Conservation (phyloP, 2,113 vertebrate genomes). For the Rhizomys pruinosus region DNA sequence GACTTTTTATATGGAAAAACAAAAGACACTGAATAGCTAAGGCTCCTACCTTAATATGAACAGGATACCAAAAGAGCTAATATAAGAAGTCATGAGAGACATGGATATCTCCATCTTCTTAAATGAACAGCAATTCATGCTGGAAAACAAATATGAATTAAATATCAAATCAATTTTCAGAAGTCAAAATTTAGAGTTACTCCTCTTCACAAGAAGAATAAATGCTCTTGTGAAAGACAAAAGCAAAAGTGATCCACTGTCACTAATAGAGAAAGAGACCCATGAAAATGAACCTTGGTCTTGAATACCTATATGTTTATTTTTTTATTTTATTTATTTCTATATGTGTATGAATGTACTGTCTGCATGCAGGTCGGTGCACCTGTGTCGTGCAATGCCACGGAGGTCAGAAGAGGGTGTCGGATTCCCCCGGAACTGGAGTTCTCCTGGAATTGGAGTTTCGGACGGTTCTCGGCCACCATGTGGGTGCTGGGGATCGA, state of each 20-base stretch:
- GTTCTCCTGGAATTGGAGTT: too few relatives aligned
- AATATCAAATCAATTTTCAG: not conserved
- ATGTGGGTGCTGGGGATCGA: too few relatives aligned
- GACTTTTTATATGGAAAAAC: too few relatives aligned
- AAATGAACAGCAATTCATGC: not conserved
- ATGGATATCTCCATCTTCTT: not conserved
- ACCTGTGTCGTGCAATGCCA: too few relatives aligned
- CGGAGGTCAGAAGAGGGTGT: too few relatives aligned
- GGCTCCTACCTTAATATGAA: not conserved
- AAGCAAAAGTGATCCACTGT: not conserved
- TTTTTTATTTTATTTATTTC: too few relatives aligned
- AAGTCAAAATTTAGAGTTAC: constrained; percentile 5
- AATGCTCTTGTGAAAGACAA: not conserved
- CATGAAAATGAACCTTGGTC: not conserved
- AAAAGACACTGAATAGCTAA: too few relatives aligned
- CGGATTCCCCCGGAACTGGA: too few relatives aligned
- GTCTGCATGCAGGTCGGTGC: too few relatives aligned
- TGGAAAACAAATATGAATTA: constrained; percentile 9
- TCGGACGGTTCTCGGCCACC: too few relatives aligned
- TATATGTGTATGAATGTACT: too few relatives aligned
- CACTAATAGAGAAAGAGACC: not conserved
- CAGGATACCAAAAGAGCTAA: constrained; percentile 18
- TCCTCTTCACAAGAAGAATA: not conserved
- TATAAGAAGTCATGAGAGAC: not conserved
- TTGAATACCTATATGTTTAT: too few relatives aligned